phyloP scores from a whole-genome alignment of 2,797 vertebrate genomes.

The Anabas testudineus region DNA sequence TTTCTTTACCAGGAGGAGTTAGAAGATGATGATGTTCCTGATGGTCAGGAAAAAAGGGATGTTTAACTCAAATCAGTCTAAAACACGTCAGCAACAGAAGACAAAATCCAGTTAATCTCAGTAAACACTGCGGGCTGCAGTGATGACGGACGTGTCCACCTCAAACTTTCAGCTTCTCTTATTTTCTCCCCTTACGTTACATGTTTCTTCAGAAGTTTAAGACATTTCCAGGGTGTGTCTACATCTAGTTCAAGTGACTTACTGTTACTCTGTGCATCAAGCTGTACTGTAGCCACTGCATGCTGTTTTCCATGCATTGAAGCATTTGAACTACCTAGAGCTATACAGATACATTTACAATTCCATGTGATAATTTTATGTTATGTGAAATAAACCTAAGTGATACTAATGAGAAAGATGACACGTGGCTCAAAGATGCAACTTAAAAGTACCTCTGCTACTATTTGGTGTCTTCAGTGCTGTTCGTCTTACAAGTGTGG shows the following conservation, averaged over 20 bases:
- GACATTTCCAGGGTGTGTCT: neutral
- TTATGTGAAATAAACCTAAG: no score
- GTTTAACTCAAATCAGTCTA: neutral
- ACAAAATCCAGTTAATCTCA: slow-evolving; percentile 4
- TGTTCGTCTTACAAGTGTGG: no score
- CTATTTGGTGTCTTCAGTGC: no score
- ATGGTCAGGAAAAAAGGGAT: neutral
- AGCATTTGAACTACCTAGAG: no score
- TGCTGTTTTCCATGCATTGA: neutral
- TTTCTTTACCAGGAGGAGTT: slow-evolving; percentile 35
- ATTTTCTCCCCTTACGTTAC: neutral
- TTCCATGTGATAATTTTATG: no score
- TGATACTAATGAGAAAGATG: no score
- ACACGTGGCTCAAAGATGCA: no score
- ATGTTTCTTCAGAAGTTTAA: neutral
- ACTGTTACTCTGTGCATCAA: no score
- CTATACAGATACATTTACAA: no score
- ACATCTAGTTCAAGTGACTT: neutral
- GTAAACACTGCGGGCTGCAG: neutral
- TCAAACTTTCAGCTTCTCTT: neutral
- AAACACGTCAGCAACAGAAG: neutral
- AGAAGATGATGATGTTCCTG: slow-evolving; percentile 28
- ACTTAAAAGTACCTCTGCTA: no score
- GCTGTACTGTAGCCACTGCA: no score
- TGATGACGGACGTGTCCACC: slow-evolving; percentile 1